Evolutionary conservation across 2,888 invertebrate genomes (phyloP), one percentile per base, ranked within the genome.

Genomic region (Baronia brevicornis): DNA sequence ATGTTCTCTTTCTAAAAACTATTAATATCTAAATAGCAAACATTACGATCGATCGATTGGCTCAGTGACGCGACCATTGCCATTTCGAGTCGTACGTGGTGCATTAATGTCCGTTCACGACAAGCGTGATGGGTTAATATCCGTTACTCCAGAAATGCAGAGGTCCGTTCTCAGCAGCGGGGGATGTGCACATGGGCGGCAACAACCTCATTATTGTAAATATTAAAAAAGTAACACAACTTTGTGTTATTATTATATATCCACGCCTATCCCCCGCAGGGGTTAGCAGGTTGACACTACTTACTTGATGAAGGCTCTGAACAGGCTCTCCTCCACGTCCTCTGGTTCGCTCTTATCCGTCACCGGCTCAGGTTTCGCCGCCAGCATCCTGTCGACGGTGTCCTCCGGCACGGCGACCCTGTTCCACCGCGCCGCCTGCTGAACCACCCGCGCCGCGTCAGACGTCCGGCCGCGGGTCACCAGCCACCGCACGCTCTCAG

Each of bases 401-500:
- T 84, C 79, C 7, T 85, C 80, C 0, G 86, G 77, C 3, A 64
- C 64, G 46, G 24, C 78, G 2, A 64, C 65, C n/a, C 84, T 80
- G 49, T 91, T 92, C 7, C 86, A 77, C 36, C 64, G 69, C 0
- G 91, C 89, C 1, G 91, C 89, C 40, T 77, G 84, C 27, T 79
- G 77, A 20, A 91, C 73, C 9, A 89, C 86, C 2, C 57, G 60
- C 33, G 88, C 86, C 0, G 91, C 92, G 38, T 90, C 87, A 1
- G 87, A 70, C 26, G 86, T 67, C 33, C 88, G 84, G 2, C 89
- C 89, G 41, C 89, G 88, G 3, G 90, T 88, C 6, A 92, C 63
- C 17, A 93, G 82, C 94, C 94, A 94, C 44, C 94, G 85, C 17
- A 91, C 85, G 27, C 91, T 91, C 74, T 92, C 92, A 0, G 92